Percentiles rank a stretch among this genome's conserved stretches.
Evolutionary conservation across 2,113 vertebrate genomes (phyloP).

Genomic region (Mustela nigripes): DNA sequence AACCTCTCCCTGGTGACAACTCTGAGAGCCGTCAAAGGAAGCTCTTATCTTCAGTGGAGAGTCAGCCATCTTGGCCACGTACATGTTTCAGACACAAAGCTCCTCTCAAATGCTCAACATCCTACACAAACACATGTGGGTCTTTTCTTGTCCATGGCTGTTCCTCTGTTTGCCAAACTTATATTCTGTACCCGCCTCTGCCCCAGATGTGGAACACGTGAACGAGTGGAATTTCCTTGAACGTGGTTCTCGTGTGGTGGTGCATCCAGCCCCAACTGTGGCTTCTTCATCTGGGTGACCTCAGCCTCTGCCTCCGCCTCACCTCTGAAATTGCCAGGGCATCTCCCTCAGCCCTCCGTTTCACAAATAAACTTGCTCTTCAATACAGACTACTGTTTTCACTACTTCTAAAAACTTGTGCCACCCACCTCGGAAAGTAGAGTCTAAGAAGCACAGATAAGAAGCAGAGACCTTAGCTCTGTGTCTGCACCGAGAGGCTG

Average conservation of each 20-base stretch:
- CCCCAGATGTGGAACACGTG: background rate
- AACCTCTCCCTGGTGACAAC: background rate
- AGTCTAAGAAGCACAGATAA: background rate
- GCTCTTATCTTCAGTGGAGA: background rate
- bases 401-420: background rate
- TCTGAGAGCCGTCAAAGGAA: background rate
- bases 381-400: background rate
- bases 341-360: background rate
- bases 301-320: background rate
- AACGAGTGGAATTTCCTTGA: background rate
- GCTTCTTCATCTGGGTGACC: background rate
- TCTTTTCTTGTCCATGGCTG: background rate
- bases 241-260: fast-evolving
- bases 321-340: background rate
- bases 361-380: background rate
- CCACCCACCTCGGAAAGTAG: background rate
- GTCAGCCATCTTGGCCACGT: background rate
- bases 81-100: background rate
- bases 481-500: background rate
- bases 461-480: background rate
- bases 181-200: background rate
- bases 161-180: background rate
- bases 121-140: background rate
- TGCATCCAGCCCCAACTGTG: background rate
- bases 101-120: background rate